A percentile compares a stretch with the other conserved stretches of the same genome.
Conservation (phyloP, 1,140 invertebrate species). For the Macrostomum lignano region DNA sequence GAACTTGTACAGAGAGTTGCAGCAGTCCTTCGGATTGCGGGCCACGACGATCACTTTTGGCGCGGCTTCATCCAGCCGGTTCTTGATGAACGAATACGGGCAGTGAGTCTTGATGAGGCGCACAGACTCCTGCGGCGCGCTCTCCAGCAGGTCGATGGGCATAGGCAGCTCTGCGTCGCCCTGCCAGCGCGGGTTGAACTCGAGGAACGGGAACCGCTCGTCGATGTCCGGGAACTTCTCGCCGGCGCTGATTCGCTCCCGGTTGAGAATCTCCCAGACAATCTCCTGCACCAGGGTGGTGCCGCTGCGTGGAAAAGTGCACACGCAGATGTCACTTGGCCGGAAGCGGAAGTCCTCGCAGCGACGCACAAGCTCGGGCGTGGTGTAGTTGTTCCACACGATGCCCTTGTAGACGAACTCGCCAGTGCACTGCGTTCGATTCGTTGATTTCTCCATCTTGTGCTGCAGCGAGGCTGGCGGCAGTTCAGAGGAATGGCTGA, state of each 20-base stretch:
- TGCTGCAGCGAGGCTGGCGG: too few species aligned
- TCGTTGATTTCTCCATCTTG: background rate
- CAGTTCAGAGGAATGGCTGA: too few species aligned
- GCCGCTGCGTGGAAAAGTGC: slow-evolving; percentile 23
- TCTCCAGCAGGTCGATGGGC: background rate
- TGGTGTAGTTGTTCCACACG: slow-evolving; percentile 1
- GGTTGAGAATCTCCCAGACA: slow-evolving; percentile 50
- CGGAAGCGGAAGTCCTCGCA: background rate
- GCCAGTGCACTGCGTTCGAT: background rate
- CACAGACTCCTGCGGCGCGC: background rate
- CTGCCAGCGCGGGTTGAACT: slow-evolving; percentile 26
- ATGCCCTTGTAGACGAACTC: background rate
- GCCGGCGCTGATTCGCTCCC: slow-evolving; percentile 44
- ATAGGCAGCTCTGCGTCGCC: slow-evolving; percentile 10
- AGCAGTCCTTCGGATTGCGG: slow-evolving; percentile 54
- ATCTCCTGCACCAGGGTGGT: slow-evolving; percentile 65
- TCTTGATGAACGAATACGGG: slow-evolving; percentile 8
- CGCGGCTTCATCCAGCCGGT: slow-evolving; percentile 1
- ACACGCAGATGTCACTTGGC: background rate
- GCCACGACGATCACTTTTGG: slow-evolving; percentile 7
- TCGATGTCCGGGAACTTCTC: slow-evolving; percentile 33
- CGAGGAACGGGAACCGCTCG: slow-evolving; percentile 32
- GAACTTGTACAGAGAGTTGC: slow-evolving; percentile 51
- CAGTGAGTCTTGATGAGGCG: slow-evolving; percentile 1
- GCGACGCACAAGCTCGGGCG: background rate